phyloP scores from a whole-genome alignment of 2,797 vertebrate genomes.

The Telmatherina bonti region DNA sequence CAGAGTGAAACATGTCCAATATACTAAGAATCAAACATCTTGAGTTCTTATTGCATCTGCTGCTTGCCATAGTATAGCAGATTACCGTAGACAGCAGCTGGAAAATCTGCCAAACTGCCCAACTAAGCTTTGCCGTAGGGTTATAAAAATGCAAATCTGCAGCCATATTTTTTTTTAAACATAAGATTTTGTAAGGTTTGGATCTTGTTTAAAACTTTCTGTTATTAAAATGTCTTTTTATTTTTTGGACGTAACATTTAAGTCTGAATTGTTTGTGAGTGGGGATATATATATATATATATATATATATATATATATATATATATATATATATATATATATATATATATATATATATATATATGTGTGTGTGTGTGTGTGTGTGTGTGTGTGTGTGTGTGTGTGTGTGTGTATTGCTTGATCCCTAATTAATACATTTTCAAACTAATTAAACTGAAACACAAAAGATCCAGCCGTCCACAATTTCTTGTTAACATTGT shows the following conservation, averaged over 20 bases:
- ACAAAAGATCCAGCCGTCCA: neutral
- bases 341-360: too few species aligned
- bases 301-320: too few species aligned
- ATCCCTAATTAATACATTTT: too few species aligned
- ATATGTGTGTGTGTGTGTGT: too few species aligned
- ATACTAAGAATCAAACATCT: conserved; percentile 21
- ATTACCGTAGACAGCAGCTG: conserved; percentile 36
- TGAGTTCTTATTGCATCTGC: conserved; percentile 30
- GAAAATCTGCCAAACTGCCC: conserved; percentile 30
- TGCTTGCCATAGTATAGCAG: conserved; percentile 21
- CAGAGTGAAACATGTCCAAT: conserved; percentile 13
- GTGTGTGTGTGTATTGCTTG: too few species aligned
- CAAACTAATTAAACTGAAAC: neutral
- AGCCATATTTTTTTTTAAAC: neutral
- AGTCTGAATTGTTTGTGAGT: too few species aligned
- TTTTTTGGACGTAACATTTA: neutral
- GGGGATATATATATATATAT: too few species aligned
- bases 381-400: too few species aligned
- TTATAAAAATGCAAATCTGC: conserved; percentile 20
- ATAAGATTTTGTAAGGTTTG: neutral
- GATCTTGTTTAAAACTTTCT: neutral
- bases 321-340: too few species aligned
- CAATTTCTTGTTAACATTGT: neutral
- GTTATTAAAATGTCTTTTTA: neutral
- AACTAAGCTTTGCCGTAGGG: conserved; percentile 15